Evolutionary conservation across 2,113 vertebrate species (phyloP).

Genomic region (Corapipo altera): DNA sequence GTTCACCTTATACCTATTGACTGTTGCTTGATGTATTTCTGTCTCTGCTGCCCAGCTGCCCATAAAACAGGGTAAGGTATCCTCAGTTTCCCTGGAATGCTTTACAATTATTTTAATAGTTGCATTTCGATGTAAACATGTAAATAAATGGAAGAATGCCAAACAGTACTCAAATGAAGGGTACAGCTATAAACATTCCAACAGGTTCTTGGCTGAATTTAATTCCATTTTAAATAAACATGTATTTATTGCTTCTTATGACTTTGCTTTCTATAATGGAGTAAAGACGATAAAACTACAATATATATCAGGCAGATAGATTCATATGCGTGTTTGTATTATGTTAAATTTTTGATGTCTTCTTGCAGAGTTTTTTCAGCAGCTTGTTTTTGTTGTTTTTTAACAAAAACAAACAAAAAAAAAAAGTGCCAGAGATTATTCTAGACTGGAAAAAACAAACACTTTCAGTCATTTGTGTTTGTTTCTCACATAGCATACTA

Average conservation of each 20-base stretch:
- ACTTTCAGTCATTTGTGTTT: background rate
- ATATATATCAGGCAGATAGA: background rate
- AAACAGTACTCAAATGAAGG: background rate
- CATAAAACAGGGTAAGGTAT: background rate
- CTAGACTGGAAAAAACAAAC: background rate
- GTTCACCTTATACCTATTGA: background rate
- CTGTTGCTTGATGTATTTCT: background rate
- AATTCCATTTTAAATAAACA: background rate
- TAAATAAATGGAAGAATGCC: background rate
- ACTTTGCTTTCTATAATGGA: background rate
- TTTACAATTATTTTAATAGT: background rate
- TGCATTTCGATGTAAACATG: background rate
- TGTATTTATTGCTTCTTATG: background rate
- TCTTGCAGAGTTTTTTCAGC: background rate
- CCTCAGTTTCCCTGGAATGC: background rate
- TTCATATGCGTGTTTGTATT: background rate
- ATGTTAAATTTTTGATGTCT: background rate
- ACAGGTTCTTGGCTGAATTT: background rate
- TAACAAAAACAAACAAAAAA: background rate
- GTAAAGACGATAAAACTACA: background rate
- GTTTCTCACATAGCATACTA: constrained; percentile 18
- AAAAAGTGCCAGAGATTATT: background rate
- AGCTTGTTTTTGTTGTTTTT: background rate
- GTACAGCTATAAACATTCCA: background rate
- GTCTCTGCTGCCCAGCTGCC: background rate